phyloP scores from a whole-genome alignment of 2,113 vertebrate species.

The Forbesichthys agassizii region DNA sequence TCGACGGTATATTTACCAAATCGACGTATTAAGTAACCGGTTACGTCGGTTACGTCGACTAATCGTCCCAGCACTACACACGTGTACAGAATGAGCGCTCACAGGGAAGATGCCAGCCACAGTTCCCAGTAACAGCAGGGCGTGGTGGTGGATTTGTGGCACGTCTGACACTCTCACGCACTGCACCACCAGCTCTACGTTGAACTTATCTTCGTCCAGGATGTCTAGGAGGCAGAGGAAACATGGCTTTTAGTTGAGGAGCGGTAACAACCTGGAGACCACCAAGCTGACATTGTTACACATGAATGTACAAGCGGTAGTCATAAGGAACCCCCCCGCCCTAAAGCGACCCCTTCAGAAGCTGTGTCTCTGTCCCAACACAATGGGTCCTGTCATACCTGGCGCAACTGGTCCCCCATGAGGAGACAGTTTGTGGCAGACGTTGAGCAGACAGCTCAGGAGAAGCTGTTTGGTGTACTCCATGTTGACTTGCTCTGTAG shows the following conservation, averaged over 20 bases:
- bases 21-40: no score
- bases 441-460: conserved; percentile 87
- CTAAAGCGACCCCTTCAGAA: no score
- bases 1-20: no score
- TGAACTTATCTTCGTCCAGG: conserved; percentile 93
- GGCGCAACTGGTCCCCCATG: conserved; percentile 73
- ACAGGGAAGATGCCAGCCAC: conserved; percentile 92
- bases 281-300: no score
- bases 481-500: conserved; percentile 75
- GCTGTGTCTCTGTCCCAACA: no score
- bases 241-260: background rate
- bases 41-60: no score
- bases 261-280: background rate
- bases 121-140: conserved; percentile 87
- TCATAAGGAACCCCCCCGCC: no score
- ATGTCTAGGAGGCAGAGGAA: conserved; percentile 66
- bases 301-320: no score
- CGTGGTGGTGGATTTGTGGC: conserved; percentile 96
- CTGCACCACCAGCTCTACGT: conserved; percentile 93
- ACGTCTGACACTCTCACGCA: conserved; percentile 87
- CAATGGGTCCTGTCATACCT: conserved; percentile 63
- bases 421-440: conserved; percentile 85
- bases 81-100: conserved; percentile 50
- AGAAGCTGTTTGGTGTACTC: conserved; percentile 96
- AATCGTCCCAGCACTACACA: no score